Percentiles rank a stretch among this genome's conserved stretches.
phyloP scores from a whole-genome alignment of 2,888 invertebrate genomes.

The Drosophila nr. medialis region DNA sequence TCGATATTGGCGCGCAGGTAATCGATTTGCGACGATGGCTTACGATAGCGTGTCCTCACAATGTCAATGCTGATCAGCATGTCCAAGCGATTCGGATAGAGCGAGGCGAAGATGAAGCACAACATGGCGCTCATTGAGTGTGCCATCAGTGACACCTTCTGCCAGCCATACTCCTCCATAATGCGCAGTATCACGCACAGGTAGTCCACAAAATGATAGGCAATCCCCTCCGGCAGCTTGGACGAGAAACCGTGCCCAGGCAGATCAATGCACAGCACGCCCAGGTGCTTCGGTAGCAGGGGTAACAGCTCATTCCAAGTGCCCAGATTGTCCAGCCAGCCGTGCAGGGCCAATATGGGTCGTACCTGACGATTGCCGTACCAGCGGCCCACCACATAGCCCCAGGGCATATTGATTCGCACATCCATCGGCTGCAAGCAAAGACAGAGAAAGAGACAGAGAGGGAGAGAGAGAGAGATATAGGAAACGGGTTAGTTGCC shows the following conservation, averaged over 20 bases:
- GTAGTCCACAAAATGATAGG: constrained; percentile 84
- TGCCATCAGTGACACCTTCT: constrained; percentile 88
- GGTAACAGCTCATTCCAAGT: constrained; percentile 90
- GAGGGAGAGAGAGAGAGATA: neutral
- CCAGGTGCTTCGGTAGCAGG: constrained; percentile 85
- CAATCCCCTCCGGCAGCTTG: constrained; percentile 87
- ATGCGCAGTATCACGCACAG: constrained; percentile 86
- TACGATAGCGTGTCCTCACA: constrained; percentile 69
- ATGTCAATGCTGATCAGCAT: constrained; percentile 83
- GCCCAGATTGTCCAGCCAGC: constrained; percentile 92
- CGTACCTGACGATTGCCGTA: constrained; percentile 88
- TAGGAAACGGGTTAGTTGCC: constrained; percentile 9
- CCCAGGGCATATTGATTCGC: constrained; percentile 89
- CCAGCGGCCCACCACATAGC: constrained; percentile 89
- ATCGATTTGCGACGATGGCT: constrained; percentile 65
- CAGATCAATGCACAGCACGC: constrained; percentile 88
- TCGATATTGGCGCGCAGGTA: constrained; percentile 82
- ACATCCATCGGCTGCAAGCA: constrained; percentile 86
- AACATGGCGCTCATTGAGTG: constrained; percentile 89
- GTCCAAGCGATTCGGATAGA: constrained; percentile 85
- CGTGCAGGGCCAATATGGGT: constrained; percentile 90
- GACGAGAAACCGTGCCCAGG: constrained; percentile 91
- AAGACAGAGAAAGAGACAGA: neutral
- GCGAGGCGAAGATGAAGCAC: constrained; percentile 87
- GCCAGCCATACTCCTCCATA: constrained; percentile 88